Evolutionary conservation across 2,888 invertebrate genomes (phyloP), one percentile per base, ranked within the genome.

Genomic region (Habroteleia sp.): DNA sequence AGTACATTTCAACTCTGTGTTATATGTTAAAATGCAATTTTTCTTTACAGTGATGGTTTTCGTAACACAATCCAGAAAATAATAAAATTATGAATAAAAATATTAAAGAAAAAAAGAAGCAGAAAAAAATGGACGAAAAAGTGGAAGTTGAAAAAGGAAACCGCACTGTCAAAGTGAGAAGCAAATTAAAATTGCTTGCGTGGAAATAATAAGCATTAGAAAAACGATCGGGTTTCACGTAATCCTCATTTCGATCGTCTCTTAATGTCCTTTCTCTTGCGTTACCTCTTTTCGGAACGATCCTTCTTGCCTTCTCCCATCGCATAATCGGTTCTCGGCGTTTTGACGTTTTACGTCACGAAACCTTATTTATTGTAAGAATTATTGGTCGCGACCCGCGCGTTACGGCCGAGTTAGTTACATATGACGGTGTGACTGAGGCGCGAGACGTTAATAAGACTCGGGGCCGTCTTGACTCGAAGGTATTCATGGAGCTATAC

Each of bases 271-370:
- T 11, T 14, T 27, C 31, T 54, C 41, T 74, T 33, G 25, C 37
- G 20, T 82, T 83, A 88, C 88, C 87, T 85, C 82, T 85, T 85
- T 50, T 81, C 80, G 50, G 83, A 82, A 80, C 84, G 84, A 50
- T 87, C 86, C 72, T 80, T 83, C 79, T 81, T 86, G 62, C 85
- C 83, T 76, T 87, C 87, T 63, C 84, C 88, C 88, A 88, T 88
- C 73, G 87, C 87, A 87, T 87, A 81, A 77, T 86, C 56, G 78
- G 23, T 41, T 48, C 52, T 77, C 62, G 76, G 72, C 78, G 76
- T 74, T 68, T 72, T 69, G 42, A 58, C 69, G 60, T 68, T 52
- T 65, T 10, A 50, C 60, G 54, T 31, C 56, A 27, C 52, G 42
- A 54, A 50, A 44, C 33, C 25, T 44, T 35, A 16, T 31, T 48